A percentile compares a stretch with the other conserved stretches of the same genome.
phyloP scores from a whole-genome alignment of 2,797 vertebrate species.

The Notolepis coatsorum region DNA sequence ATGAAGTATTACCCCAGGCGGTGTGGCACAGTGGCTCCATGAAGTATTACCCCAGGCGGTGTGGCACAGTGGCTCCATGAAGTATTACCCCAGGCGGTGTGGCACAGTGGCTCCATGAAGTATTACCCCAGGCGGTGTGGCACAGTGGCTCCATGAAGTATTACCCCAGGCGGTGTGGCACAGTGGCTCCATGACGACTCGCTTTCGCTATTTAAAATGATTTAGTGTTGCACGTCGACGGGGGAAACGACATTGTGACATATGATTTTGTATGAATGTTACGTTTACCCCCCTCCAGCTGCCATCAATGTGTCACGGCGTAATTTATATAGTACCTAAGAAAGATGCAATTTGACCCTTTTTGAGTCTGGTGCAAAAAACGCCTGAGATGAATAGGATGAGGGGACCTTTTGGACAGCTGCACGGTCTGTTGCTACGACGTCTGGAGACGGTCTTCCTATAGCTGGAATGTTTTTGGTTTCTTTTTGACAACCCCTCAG shows the following conservation, averaged over 20 bases:
- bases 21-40: conserved; percentile 19
- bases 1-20: conserved; percentile 17
- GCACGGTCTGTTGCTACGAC: conserved; percentile 19
- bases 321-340: background rate
- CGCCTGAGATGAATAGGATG: conserved; percentile 28
- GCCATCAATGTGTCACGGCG: conserved; percentile 15
- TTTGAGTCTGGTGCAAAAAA: background rate
- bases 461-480: conserved; percentile 34
- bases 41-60: too few species aligned
- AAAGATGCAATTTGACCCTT: conserved; percentile 17
- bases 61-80: too few species aligned
- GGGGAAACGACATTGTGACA: background rate
- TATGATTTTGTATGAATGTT: conserved; percentile 27
- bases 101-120: conserved; percentile 34
- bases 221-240: conserved; percentile 3
- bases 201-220: conserved; percentile 13
- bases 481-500: conserved; percentile 39
- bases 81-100: conserved; percentile 14
- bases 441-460: conserved; percentile 18
- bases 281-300: conserved; percentile 7
- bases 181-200: conserved; percentile 19
- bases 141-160: conserved; percentile 22
- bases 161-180: conserved; percentile 9
- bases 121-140: conserved; percentile 10
- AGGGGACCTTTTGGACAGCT: conserved; percentile 11